Conservation (phyloP, 2,888 invertebrate genomes). For the Cantharis rufa region DNA sequence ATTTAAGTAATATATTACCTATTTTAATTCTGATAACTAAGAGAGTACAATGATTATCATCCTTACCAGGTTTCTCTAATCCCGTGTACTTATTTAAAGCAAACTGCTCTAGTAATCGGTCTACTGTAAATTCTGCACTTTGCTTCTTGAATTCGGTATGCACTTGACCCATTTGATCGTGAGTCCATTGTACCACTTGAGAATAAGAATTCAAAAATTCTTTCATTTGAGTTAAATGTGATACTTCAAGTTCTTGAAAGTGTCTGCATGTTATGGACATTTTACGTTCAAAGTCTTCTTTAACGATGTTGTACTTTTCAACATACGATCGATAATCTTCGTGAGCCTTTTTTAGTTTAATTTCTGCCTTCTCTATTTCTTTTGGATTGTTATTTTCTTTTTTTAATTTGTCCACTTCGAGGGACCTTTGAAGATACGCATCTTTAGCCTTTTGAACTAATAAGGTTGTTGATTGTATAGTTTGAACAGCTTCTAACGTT, state of each 20-base stretch:
- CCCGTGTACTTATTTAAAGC: conserved; percentile 92
- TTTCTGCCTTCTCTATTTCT: conserved; percentile 92
- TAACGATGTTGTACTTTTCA: conserved; percentile 89
- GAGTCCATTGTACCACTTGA: conserved; percentile 84
- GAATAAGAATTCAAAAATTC: conserved; percentile 90
- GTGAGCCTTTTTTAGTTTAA: conserved; percentile 89
- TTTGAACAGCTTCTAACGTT: conserved; percentile 85
- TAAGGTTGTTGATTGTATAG: conserved; percentile 86
- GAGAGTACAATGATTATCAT: conserved; percentile 15
- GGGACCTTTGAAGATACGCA: conserved; percentile 81
- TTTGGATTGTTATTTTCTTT: conserved; percentile 89
- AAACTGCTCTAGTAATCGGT: conserved; percentile 89
- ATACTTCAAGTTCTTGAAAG: conserved; percentile 94
- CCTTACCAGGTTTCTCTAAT: conserved; percentile 87
- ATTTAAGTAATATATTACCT: no score
- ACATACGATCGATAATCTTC: conserved; percentile 91
- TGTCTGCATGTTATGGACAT: conserved; percentile 92
- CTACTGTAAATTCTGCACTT: conserved; percentile 89
- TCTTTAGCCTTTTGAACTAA: conserved; percentile 92
- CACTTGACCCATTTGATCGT: conserved; percentile 90
- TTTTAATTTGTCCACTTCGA: conserved; percentile 86
- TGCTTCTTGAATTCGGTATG: conserved; percentile 91
- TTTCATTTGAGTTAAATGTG: conserved; percentile 92
- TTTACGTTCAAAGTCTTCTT: conserved; percentile 94
- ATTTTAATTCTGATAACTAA: no score